Percentiles rank a stretch among this genome's conserved stretches.
Conservation (phyloP, 1,140 invertebrate genomes). For the Brachystomella parvula region DNA sequence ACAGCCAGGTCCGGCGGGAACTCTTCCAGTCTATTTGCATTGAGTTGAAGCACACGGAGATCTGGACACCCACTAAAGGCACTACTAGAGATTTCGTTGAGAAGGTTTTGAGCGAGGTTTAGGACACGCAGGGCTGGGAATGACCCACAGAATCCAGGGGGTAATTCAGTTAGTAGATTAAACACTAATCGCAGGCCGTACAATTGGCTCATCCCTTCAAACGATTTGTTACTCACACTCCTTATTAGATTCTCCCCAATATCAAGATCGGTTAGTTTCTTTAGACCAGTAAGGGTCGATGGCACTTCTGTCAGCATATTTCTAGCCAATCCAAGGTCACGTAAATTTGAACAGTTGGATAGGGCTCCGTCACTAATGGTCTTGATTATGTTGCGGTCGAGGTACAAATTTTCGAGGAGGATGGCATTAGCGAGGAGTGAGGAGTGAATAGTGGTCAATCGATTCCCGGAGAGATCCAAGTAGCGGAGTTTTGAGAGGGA, state of each 20-base stretch:
- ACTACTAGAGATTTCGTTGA: constrained; percentile 70
- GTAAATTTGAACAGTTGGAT: constrained; percentile 69
- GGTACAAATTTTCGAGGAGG: constrained; percentile 69
- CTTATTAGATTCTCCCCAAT: constrained; percentile 66
- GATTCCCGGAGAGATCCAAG: constrained; percentile 74
- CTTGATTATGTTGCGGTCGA: constrained; percentile 76
- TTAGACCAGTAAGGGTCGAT: constrained; percentile 50
- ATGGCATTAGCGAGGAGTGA: constrained; percentile 75
- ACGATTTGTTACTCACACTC: constrained; percentile 69
- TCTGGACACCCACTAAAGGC: constrained; percentile 74
- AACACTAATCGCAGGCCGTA: constrained; percentile 74
- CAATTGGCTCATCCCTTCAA: constrained; percentile 67
- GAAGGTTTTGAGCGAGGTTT: constrained; percentile 75
- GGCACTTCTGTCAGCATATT: constrained; percentile 75
- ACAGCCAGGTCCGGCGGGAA: constrained; percentile 68
- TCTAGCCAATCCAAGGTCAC: constrained; percentile 68
- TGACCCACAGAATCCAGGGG: constrained; percentile 70
- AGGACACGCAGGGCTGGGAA: constrained; percentile 74
- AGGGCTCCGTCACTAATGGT: constrained; percentile 73
- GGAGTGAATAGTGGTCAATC: constrained; percentile 67
- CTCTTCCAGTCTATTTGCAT: constrained; percentile 77
- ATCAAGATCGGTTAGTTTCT: constrained; percentile 39
- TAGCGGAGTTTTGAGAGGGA: constrained; percentile 78
- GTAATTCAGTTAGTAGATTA: constrained; percentile 76
- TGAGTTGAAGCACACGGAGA: constrained; percentile 73